phyloP scores from a whole-genome alignment of 2,113 vertebrate species.

The Archilochus colubris region DNA sequence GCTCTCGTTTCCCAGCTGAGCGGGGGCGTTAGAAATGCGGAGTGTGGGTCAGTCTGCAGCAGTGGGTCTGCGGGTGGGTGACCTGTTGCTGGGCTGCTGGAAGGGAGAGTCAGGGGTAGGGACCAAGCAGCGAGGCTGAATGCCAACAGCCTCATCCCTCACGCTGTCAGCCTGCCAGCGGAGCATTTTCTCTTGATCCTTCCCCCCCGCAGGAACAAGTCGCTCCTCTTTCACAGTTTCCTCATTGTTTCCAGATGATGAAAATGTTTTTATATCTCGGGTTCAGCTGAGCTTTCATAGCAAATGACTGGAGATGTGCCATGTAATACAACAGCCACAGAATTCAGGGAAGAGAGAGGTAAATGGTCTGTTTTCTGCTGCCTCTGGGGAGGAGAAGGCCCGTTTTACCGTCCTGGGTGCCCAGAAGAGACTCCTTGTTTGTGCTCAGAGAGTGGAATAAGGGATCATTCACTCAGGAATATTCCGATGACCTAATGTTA shows the following conservation, averaged over 20 bases:
- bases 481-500: constrained; percentile 64
- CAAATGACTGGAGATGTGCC: constrained; percentile 6
- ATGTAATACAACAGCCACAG: not conserved
- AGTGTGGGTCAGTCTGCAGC: accelerated
- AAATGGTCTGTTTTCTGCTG: not conserved
- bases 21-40: accelerated
- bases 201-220: not conserved
- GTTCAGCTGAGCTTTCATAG: not conserved
- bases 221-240: not conserved
- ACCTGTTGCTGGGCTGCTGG: constrained; percentile 5
- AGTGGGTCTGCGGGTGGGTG: not conserved
- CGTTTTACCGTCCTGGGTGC: not conserved
- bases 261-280: constrained; percentile 28
- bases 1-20: accelerated
- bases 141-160: not conserved
- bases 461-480: constrained; percentile 52
- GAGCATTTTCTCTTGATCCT: not conserved
- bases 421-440: constrained; percentile 54
- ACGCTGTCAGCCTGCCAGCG: not conserved
- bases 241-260: constrained; percentile 58
- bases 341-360: not conserved
- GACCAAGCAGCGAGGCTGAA: not conserved
- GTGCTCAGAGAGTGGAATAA: constrained; percentile 35
- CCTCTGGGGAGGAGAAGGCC: not conserved
- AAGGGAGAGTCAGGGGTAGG: not conserved